Base-by-base conservation (phyloP, 2,888 invertebrate species). In the Sericinus montela region DNA sequence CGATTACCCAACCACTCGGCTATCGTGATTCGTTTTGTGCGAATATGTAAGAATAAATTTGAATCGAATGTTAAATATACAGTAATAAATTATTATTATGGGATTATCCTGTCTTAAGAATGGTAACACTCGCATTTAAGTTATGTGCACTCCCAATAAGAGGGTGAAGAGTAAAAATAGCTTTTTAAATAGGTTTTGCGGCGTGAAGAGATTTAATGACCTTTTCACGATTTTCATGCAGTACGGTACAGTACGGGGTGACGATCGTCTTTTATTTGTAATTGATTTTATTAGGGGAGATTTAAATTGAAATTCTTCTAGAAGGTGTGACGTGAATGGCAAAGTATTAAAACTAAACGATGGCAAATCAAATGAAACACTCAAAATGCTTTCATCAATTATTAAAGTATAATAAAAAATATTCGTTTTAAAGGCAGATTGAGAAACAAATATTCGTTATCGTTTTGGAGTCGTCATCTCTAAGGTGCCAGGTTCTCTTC, bases 191-290 rank as follows among this genome's bases (percentile, higher is more conserved):
- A 83, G 84, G 72, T 77, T 82, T 70, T 74, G 78, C 70, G 79
- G 79, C 70, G 69, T 72, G 77, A 72, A 80, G 80, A 80, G 87
- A 85, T 88, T 86, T 85, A 86, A 85, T 80, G 86, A 82, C 75
- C 65, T 71, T 64, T 58, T 54, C 68, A 55, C 70, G 59, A 75
- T 83, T 81, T 71, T 65, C 65, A 86, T 84, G 80, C 86, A 67
- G 67, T 66, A 66, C 77, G n/a, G n/a, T n/a, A n/a, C n/a, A n/a
- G n/a, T n/a, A 71, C 77, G 76, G 58, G 65, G 72, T 82, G 79
- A 78, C 74, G 76, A 70, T 75, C 67, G 69, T 75, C 77, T 80
- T 45, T 76, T 75, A 80, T 80, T 79, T 79, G 83, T 80, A 85
- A 86, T 86, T 84, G 85, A 84, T 86, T 80, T 72, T 59, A 65